These are phyloP conservation scores for Petrosia ficiformis DNA, from an alignment of 37 sponge, comb jelly and placozoan species.

Conservation along the genomic window DNA sequence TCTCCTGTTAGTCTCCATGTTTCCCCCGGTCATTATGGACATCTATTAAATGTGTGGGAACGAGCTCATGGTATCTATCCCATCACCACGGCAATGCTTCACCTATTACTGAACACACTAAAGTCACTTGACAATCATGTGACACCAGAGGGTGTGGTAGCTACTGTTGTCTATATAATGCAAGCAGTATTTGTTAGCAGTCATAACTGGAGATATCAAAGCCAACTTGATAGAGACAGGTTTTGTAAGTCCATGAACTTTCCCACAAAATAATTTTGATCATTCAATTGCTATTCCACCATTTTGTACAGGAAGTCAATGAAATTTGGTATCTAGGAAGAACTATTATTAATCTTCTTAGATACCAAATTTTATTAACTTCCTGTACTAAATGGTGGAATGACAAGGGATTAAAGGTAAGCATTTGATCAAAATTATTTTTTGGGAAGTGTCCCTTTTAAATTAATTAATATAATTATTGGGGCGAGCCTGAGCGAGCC, in stretches of 20 bases:
- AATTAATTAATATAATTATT: no score
- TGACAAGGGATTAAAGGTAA: no score
- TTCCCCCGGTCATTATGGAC: conserved; percentile 73
- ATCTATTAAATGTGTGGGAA: conserved; percentile 62
- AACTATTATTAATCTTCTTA: no score
- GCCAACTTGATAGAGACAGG: conserved; percentile 23
- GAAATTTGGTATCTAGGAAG: no score
- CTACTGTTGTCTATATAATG: conserved; percentile 55
- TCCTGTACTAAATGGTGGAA: no score
- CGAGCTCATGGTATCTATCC: conserved; percentile 58
- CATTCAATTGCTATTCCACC: no score
- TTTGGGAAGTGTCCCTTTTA: no score
- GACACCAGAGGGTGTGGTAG: conserved; percentile 30
- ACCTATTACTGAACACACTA: conserved; percentile 38
- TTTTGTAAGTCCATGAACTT: conserved; percentile 42
- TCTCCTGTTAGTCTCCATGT: conserved; percentile 62
- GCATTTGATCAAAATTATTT: no score
- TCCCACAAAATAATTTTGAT: no score
- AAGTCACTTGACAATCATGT: background rate
- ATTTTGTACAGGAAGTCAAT: no score
- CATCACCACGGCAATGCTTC: conserved; percentile 77
- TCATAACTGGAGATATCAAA: conserved; percentile 67
- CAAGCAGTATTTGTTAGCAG: conserved; percentile 49
- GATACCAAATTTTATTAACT: no score
- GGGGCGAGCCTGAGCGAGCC: no score